A percentile compares a stretch with the other conserved stretches of the same genome.
Evolutionary conservation across 2,888 invertebrate genomes (phyloP).

Genomic region (Orthosia gracilis): DNA sequence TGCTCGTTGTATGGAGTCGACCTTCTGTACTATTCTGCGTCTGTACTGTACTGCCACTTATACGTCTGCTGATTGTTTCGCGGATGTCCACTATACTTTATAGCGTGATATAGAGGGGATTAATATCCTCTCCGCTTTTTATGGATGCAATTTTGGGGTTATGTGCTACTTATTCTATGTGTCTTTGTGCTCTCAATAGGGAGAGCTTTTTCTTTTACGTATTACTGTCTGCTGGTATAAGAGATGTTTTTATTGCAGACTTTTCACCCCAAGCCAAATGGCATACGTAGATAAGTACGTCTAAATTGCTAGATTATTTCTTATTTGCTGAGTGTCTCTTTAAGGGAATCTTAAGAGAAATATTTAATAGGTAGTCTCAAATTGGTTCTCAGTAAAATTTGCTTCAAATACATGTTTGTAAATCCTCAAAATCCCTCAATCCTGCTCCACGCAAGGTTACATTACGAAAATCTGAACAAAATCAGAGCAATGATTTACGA

Average conservation of each 20-base stretch:
- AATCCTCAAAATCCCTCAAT: conserved; percentile 23
- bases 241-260: conserved; percentile 15
- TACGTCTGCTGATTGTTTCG: conserved; percentile 33
- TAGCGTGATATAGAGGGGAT: conserved; percentile 19
- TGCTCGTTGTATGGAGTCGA: not conserved
- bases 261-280: not conserved
- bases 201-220: conserved; percentile 26
- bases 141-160: conserved; percentile 30
- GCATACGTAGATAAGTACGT: not conserved
- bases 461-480: conserved; percentile 21
- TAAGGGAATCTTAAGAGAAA: not conserved
- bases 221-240: not conserved
- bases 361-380: not conserved
- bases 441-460: not conserved
- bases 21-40: conserved; percentile 14
- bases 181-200: conserved; percentile 9
- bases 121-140: conserved; percentile 46
- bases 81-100: conserved; percentile 41
- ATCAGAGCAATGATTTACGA: conserved; percentile 39
- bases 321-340: not conserved
- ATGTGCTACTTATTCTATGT: conserved; percentile 11
- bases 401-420: not conserved
- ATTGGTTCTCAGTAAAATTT: not conserved
- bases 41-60: conserved; percentile 17
- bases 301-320: not conserved